Percentiles rank a stretch among this genome's conserved stretches.
Conservation (phyloP, 2,797 vertebrate species). For the Perodicticus potto region DNA sequence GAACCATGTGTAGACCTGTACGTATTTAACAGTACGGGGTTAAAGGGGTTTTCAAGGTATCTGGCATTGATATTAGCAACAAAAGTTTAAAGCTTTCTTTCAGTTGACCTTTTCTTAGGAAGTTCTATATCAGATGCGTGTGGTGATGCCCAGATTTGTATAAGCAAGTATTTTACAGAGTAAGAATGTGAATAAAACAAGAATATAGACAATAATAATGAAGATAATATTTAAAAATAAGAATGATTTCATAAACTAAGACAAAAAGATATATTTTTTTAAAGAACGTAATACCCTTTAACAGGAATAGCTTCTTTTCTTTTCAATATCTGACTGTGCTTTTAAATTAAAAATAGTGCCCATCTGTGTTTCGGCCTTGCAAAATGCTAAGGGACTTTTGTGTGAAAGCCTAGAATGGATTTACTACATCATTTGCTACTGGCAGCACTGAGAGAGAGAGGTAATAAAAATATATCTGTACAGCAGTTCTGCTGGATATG, state of each 20-base stretch:
- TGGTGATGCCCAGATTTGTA: background rate
- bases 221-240: slow-evolving; percentile 4
- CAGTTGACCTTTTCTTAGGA: background rate
- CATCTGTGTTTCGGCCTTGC: slow-evolving; percentile 69
- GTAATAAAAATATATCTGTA: slow-evolving; percentile 55
- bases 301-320: background rate
- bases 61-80: background rate
- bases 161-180: background rate
- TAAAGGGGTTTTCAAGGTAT: background rate
- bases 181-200: background rate
- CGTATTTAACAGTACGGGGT: background rate
- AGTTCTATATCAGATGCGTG: background rate
- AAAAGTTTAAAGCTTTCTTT: background rate
- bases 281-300: slow-evolving; percentile 18
- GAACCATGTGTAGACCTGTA: background rate
- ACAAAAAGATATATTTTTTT: background rate
- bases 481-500: background rate
- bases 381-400: slow-evolving; percentile 60
- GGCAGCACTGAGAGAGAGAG: background rate
- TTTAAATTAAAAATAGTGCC: slow-evolving; percentile 74
- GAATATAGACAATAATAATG: background rate
- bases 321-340: slow-evolving; percentile 57
- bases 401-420: slow-evolving; percentile 61
- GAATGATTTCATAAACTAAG: background rate
- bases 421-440: slow-evolving; percentile 67